Evolutionary conservation across 2,888 invertebrate genomes (phyloP).

Genomic region (Eledona agricola): DNA sequence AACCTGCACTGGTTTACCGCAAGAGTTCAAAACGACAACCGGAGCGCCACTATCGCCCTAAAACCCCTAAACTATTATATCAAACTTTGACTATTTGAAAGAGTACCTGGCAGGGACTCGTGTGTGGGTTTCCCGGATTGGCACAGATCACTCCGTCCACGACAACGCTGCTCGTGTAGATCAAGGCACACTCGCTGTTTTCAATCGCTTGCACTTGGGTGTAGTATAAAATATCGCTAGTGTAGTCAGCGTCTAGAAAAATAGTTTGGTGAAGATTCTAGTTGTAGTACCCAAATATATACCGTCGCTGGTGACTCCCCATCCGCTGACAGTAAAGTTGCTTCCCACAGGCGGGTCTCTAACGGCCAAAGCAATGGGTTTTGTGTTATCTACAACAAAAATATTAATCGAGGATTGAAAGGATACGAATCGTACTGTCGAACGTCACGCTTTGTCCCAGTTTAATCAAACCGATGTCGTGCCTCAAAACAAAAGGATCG

Average conservation of each 20-base stretch:
- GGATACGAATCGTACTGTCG: not conserved
- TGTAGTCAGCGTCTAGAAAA: slow-evolving; percentile 6
- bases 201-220: slow-evolving; percentile 6
- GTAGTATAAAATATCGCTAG: slow-evolving; percentile 21
- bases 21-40: slow-evolving; percentile 21
- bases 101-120: slow-evolving; percentile 21
- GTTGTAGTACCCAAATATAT: not conserved
- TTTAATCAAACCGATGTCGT: slow-evolving; percentile 21
- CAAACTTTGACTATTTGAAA: no score
- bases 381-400: slow-evolving; percentile 9
- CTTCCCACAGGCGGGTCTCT: slow-evolving; percentile 13
- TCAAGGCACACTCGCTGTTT: slow-evolving; percentile 14
- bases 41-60: slow-evolving; percentile 29
- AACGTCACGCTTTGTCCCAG: slow-evolving; percentile 2
- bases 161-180: slow-evolving; percentile 3
- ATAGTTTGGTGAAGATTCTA: not conserved
- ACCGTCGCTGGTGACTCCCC: slow-evolving; percentile 22
- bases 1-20: slow-evolving; percentile 23
- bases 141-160: slow-evolving; percentile 15
- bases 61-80: slow-evolving; percentile 1
- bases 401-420: not conserved
- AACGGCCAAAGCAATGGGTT: slow-evolving; percentile 16
- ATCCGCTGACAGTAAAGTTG: slow-evolving; percentile 19
- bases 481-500: not conserved
- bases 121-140: slow-evolving; percentile 21